Evolutionary conservation across 1,140 invertebrate species (phyloP).

Genomic region (Nixonia krombeini): DNA sequence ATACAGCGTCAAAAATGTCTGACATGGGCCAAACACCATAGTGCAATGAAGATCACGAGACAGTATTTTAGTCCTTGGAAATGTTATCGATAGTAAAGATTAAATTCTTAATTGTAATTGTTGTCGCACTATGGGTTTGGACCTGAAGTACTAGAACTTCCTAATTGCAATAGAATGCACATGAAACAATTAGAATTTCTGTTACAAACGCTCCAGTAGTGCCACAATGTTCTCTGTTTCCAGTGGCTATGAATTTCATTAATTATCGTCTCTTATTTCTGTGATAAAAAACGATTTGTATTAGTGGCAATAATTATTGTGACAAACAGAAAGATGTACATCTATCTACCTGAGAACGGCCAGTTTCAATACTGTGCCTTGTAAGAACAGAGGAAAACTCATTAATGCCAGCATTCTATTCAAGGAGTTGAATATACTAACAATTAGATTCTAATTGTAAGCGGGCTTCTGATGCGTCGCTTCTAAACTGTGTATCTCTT

Average conservation of each 20-base stretch:
- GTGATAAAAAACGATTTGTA: constrained; percentile 20
- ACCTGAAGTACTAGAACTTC: constrained; percentile 42
- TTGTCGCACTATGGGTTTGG: too few species aligned
- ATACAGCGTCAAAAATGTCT: constrained; percentile 42
- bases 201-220: constrained; percentile 42
- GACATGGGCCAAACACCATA: too few species aligned
- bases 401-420: not conserved
- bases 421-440: not conserved
- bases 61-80: too few species aligned
- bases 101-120: too few species aligned
- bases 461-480: not conserved
- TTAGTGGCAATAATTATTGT: not conserved
- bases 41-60: too few species aligned
- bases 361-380: too few species aligned
- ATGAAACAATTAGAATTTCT: constrained; percentile 48
- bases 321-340: not conserved
- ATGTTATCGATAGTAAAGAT: too few species aligned
- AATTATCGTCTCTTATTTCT: constrained; percentile 44
- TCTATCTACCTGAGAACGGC: too few species aligned
- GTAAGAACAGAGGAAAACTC: not conserved
- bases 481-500: not conserved
- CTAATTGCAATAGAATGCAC: constrained; percentile 21
- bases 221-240: constrained; percentile 50
- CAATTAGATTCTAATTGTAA: constrained; percentile 1
- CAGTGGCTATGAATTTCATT: constrained; percentile 41